Percentiles rank a stretch among this genome's conserved stretches.
Evolutionary conservation across 2,888 invertebrate species (phyloP).

Genomic region (Tinea trinotella): DNA sequence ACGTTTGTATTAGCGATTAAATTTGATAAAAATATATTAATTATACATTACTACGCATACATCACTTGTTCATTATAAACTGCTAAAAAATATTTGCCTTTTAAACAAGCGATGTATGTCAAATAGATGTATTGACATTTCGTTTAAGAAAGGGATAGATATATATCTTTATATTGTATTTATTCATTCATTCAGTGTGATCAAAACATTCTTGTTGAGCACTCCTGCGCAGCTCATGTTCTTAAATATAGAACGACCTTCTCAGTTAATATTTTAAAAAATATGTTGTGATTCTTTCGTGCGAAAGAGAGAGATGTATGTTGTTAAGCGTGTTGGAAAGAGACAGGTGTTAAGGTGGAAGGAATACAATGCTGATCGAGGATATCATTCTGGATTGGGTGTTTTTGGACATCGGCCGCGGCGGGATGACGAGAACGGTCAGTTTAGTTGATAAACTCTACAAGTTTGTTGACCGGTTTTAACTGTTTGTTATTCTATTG

Average conservation of each 20-base stretch:
- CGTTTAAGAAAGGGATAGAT: not conserved
- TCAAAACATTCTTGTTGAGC: conserved; percentile 28
- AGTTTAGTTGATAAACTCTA: too few relatives aligned
- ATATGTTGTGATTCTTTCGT: conserved; percentile 25
- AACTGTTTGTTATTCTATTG: not conserved
- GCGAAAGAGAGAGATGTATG: conserved; percentile 20
- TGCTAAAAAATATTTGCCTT: not conserved
- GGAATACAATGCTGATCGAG: conserved; percentile 32
- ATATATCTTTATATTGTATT: too few relatives aligned
- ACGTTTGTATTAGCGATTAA: not conserved
- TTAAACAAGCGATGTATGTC: not conserved
- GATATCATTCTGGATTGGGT: conserved; percentile 70
- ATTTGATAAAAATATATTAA: conserved; percentile 1
- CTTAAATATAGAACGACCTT: conserved; percentile 35
- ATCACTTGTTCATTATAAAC: not conserved
- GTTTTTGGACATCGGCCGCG: conserved; percentile 74
- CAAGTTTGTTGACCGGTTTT: not conserved
- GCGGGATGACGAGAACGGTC: conserved; percentile 47
- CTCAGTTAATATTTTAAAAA: conserved; percentile 14
- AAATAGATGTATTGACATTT: not conserved
- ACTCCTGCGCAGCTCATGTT: conserved; percentile 44
- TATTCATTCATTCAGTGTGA: conserved; percentile 35
- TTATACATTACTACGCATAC: not conserved
- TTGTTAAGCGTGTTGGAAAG: conserved; percentile 29
- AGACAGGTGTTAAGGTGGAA: conserved; percentile 42